Base-by-base conservation (phyloP, 2,888 invertebrate genomes). In the Fabriciana adippe region DNA sequence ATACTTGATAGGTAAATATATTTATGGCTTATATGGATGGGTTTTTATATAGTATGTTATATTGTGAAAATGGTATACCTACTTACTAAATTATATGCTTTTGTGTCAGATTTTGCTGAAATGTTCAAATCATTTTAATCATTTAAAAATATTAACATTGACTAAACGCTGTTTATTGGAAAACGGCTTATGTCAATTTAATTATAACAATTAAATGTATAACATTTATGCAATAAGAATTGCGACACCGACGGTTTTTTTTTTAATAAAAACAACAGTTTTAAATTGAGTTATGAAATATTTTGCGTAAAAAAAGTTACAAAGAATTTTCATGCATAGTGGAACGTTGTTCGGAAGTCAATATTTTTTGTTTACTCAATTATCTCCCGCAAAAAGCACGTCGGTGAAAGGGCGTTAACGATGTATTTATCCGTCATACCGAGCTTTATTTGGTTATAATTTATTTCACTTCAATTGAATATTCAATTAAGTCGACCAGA, bases 401-500 rank as follows among this genome's bases (percentile, higher is more conserved):
- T 56, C 66, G 60, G 64, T 66, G 68, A 66, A 71, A 64, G 66
- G 63, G 57, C 68, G 63, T 64, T 71, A 68, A 71, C 66, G 70
- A 71, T 64, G 68, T 68, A 70, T 68, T 68, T 66, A 66, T 64
- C 55, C 66, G 48, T 63, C 54, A 63, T 63, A 53, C 63, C 45
- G 55, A 54, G 13, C 35, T 50, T 68, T 64, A 59, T 70, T 64
- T 57, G 61, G 35, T 59, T 56, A 64, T 67, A 53, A 67, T 72
- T 74, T 72, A 69, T 65, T 59, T 71, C 62, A 70, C 72, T 70
- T 64, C 66, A 68, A 60, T 67, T 68, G 50, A 70, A 71, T 64
- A 73, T 74, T 68, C 70, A 75, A 76, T 76, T 72, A 78, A 78
- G 68, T 71, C 60, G 73, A 77, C 75, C 80, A 83, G 78, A 75